phyloP scores from a whole-genome alignment of 2,888 invertebrate genomes.

The Acrobasis repandana region DNA sequence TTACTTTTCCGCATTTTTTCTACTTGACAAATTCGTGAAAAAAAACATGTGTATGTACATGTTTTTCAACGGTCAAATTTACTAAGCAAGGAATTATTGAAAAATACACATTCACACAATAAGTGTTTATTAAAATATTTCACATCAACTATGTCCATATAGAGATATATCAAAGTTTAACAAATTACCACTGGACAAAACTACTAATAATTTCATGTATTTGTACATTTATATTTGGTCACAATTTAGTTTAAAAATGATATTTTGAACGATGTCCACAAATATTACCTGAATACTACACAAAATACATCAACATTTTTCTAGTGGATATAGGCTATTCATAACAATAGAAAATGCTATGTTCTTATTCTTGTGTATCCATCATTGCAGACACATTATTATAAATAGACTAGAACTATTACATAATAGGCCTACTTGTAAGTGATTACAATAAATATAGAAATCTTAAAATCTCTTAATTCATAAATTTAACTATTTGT shows the following conservation, averaged over 20 bases:
- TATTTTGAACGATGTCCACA: not conserved
- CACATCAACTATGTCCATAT: conserved; percentile 47
- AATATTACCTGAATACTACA: conserved; percentile 1
- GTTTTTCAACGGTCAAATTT: not conserved
- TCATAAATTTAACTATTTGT: conserved; percentile 19
- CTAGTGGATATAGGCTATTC: not conserved
- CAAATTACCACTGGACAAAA: conserved; percentile 32
- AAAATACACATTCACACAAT: conserved; percentile 36
- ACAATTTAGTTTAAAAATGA: not conserved
- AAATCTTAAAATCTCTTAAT: conserved; percentile 26
- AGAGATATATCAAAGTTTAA: conserved; percentile 41
- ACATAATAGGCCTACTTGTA: conserved; percentile 28
- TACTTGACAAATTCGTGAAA: not conserved
- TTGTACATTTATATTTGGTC: conserved; percentile 28
- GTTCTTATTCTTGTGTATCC: not conserved
- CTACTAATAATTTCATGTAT: conserved; percentile 26
- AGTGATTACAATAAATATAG: conserved; percentile 27
- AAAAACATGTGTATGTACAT: not conserved
- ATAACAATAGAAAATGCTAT: not conserved
- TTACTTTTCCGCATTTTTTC: not conserved
- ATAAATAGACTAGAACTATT: conserved; percentile 31
- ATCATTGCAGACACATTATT: conserved; percentile 3
- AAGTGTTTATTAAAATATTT: conserved; percentile 52
- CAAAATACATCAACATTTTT: conserved; percentile 4
- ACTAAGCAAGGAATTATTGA: not conserved